Evolutionary conservation across 1,140 invertebrate genomes (phyloP).

Genomic region (Elymnias hypermnestra): DNA sequence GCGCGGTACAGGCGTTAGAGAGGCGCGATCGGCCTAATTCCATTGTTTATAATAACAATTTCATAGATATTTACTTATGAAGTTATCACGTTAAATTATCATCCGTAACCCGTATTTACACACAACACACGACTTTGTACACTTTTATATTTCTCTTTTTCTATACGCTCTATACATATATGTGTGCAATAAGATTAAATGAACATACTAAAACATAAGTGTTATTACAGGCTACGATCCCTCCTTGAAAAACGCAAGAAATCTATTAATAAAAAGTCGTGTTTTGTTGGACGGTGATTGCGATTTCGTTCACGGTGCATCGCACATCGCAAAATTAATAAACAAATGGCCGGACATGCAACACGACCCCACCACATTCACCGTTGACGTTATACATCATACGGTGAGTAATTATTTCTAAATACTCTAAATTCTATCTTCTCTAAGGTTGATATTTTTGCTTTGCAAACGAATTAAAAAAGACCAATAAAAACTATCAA

Average conservation of each 20-base stretch:
- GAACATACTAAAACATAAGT: neutral
- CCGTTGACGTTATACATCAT: conserved; percentile 51
- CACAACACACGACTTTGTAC: no score
- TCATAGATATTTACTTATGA: no score
- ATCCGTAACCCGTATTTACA: no score
- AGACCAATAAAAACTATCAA: neutral
- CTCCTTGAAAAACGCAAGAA: conserved; percentile 24
- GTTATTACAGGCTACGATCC: conserved; percentile 29
- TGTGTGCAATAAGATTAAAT: no score
- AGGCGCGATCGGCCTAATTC: no score
- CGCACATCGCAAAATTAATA: conserved; percentile 34
- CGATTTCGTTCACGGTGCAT: conserved; percentile 11
- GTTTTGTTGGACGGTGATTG: conserved; percentile 24
- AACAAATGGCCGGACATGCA: conserved; percentile 40
- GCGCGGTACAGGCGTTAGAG: no score
- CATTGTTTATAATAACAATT: no score
- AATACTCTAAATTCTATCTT: neutral
- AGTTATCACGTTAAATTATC: no score
- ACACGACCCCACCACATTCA: conserved; percentile 54
- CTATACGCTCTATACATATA: no score
- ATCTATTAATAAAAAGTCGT: conserved; percentile 27
- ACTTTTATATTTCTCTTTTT: no score
- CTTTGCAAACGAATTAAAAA: no score
- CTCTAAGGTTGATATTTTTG: no score
- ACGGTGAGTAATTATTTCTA: conserved; percentile 38